Conservation (phyloP, 2,888 invertebrate genomes). For the Dimorphilus gyrociliatus region DNA sequence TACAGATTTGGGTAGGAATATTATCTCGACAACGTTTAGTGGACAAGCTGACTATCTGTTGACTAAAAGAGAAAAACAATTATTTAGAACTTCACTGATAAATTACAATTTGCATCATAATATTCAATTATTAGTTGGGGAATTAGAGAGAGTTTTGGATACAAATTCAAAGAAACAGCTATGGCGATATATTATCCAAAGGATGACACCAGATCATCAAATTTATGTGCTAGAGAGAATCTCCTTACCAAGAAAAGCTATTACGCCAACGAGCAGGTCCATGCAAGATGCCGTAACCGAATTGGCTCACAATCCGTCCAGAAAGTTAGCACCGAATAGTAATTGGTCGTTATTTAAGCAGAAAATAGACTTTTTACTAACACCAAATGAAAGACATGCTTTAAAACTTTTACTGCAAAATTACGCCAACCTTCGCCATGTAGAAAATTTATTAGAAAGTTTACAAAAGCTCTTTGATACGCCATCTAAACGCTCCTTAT, state of each 20-base stretch:
- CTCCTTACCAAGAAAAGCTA: slow-evolving; percentile 14
- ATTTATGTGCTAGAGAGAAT: slow-evolving; percentile 22
- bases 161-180: slow-evolving; percentile 29
- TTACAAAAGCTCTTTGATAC: slow-evolving; percentile 27
- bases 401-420: slow-evolving; percentile 24
- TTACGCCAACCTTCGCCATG: slow-evolving; percentile 24
- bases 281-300: too few species aligned
- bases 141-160: slow-evolving; percentile 20
- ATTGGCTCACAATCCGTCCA: too few species aligned
- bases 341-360: slow-evolving; percentile 9
- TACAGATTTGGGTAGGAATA: too few species aligned
- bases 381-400: slow-evolving; percentile 23
- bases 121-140: slow-evolving; percentile 20
- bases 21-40: too few species aligned
- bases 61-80: slow-evolving; percentile 21
- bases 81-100: slow-evolving; percentile 18
- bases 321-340: too few species aligned
- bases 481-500: slow-evolving; percentile 30
- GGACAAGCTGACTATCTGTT: slow-evolving; percentile 25
- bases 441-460: slow-evolving; percentile 21
- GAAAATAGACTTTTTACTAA: slow-evolving; percentile 27
- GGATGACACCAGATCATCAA: slow-evolving; percentile 20
- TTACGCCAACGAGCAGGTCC: slow-evolving; percentile 13
- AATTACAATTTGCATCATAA: slow-evolving; percentile 29
- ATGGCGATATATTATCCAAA: slow-evolving; percentile 28